Conservation (phyloP, 2,888 invertebrate genomes). For the Cylloceria caligata region DNA sequence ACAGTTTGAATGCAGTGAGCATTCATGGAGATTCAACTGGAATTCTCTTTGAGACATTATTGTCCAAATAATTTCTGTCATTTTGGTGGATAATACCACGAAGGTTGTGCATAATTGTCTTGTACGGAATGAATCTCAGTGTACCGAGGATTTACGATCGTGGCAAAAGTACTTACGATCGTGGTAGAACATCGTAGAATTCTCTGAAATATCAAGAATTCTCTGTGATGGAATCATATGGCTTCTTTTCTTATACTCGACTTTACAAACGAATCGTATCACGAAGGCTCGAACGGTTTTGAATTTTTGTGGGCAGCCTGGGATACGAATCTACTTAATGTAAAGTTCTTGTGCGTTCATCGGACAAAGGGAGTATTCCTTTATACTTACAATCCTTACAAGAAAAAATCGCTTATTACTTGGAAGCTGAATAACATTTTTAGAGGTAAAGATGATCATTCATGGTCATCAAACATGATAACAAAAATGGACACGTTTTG, state of each 20-base stretch:
- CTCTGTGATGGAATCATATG: constrained; percentile 68
- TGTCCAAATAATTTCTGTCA: neutral
- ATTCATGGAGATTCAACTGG: constrained; percentile 1
- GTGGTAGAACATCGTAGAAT: neutral
- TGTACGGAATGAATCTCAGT: neutral
- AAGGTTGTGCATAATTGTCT: neutral
- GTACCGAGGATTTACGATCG: neutral
- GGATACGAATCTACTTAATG: constrained; percentile 60
- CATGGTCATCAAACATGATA: no score
- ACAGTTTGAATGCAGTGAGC: constrained; percentile 6
- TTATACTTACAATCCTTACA: constrained; percentile 69
- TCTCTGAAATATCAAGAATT: constrained; percentile 34
- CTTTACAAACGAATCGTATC: neutral
- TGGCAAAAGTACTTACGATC: neutral
- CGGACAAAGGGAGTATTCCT: constrained; percentile 11
- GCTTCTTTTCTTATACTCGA: constrained; percentile 60
- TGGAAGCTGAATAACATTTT: constrained; percentile 53
- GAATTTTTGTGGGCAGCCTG: constrained; percentile 56
- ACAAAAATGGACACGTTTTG: no score
- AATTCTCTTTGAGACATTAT: neutral
- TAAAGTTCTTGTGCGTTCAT: constrained; percentile 62
- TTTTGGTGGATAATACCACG: neutral
- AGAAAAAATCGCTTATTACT: constrained; percentile 23
- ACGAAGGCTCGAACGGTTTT: constrained; percentile 57
- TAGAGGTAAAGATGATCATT: neutral